phyloP scores from a whole-genome alignment of 2,113 vertebrate genomes.

The Sakesphorus luctuosus region DNA sequence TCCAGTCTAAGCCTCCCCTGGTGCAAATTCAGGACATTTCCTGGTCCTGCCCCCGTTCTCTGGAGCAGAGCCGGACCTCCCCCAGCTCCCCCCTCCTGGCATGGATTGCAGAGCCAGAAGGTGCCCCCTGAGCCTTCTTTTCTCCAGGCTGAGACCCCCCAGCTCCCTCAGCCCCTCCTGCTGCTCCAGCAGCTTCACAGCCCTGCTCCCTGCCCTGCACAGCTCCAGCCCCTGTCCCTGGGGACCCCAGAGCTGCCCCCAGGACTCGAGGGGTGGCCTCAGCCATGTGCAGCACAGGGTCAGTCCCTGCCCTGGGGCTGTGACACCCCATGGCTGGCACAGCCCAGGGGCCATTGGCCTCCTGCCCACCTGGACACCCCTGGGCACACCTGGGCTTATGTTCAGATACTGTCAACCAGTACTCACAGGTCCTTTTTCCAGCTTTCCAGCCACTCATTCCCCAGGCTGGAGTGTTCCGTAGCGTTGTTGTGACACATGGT shows the following conservation, averaged over 20 bases:
- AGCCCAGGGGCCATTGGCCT: background rate
- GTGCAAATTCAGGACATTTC: background rate
- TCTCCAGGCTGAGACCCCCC: background rate
- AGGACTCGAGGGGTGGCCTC: fast-evolving
- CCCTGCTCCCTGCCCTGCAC: fast-evolving
- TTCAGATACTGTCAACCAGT: background rate
- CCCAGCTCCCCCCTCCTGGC: too few species aligned
- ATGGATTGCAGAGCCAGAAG: background rate
- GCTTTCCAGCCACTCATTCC: background rate
- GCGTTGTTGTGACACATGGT: background rate
- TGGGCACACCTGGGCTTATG: background rate
- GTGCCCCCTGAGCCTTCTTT: background rate
- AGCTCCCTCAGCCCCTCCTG: fast-evolving
- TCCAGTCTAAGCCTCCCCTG: background rate
- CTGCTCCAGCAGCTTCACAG: background rate
- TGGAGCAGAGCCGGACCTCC: fast-evolving
- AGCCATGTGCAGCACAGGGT: background rate
- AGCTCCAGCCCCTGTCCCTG: background rate
- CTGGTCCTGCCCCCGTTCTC: background rate
- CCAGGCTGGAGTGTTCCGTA: fast-evolving
- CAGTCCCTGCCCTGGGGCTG: fast-evolving
- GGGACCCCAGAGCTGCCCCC: background rate
- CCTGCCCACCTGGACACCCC: background rate
- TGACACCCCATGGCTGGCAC: background rate
- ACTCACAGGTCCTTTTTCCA: background rate